phyloP scores from a whole-genome alignment of 2,797 vertebrate genomes.

The Helicolenus hilgendorfi region DNA sequence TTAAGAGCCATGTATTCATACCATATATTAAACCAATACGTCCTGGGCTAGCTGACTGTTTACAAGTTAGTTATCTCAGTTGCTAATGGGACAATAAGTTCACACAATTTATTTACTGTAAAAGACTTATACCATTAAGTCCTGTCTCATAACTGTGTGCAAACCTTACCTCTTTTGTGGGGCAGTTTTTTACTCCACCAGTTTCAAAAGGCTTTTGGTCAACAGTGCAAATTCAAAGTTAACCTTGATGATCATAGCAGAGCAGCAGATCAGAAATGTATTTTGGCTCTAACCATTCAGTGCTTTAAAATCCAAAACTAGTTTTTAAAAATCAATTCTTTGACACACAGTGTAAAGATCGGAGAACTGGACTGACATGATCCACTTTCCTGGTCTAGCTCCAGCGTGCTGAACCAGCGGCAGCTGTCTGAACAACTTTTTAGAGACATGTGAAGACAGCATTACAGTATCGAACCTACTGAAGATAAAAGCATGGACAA shows the following conservation, averaged over 20 bases:
- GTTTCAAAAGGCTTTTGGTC: neutral
- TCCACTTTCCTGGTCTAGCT: neutral
- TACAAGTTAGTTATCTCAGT: neutral
- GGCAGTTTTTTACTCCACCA: neutral
- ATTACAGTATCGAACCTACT: neutral
- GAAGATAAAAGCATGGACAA: neutral
- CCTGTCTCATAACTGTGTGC: neutral
- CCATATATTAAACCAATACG: neutral
- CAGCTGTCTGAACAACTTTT: neutral
- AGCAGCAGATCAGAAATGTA: neutral
- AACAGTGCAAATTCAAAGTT: neutral
- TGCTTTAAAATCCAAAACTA: neutral
- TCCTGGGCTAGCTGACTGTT: neutral
- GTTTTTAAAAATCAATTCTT: neutral
- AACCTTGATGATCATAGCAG: neutral
- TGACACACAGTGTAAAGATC: neutral
- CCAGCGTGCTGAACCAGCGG: neutral
- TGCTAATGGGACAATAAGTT: neutral
- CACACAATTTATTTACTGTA: neutral
- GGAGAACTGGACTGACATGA: neutral
- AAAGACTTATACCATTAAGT: neutral
- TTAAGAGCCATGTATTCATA: neutral
- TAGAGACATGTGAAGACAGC: neutral
- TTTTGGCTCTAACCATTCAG: neutral
- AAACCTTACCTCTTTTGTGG: neutral